Evolutionary conservation across 2,888 invertebrate species (phyloP), one percentile per base, ranked within the genome.

Genomic region (Chydorus sphaericus): DNA sequence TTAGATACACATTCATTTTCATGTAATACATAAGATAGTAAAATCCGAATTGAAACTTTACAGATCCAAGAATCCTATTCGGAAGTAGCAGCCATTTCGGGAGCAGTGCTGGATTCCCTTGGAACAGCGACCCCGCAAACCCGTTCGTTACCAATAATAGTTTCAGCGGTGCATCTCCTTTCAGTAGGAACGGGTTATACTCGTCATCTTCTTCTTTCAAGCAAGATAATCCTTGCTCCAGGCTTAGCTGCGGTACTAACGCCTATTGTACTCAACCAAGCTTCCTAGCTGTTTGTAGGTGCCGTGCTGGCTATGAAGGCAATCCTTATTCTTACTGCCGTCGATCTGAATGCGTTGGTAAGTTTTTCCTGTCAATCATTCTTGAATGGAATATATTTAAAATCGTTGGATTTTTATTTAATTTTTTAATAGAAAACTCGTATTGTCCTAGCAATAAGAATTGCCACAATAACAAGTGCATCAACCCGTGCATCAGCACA

Each of bases 221-320:
- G 16, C 29, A n/a, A n/a, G n/a, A n/a, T n/a, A n/a, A n/a, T n/a
- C n/a, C 18, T 11, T 36, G 56, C 23, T 54, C 48, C 23, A 56
- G 18, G 14, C 29, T 48, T 20, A 10, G 50, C 23, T 58, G 58
- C 52, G 57, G 57, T 29, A 18, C 30, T 14, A 59, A 59, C 49
- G 59, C 59, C 20, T 49, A 58, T 10, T 59, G 59, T 30, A 29
- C 28, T 2, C 31, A 37, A 26, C 39, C 53, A 16, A 51, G 55
- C 11, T 37, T 29, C 16, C 54, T 39, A 3, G 54, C 59, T 3
- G 57, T 39, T 6, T 87, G 87, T 66, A 83, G 85, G 26, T 87
- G 86, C 64, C 73, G 85, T 61, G 79, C 84, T 10, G 82, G 86
- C 1, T 79, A 86, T 68, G 81, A 81, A 61, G 88, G 88, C 29